Evolutionary conservation across 1,140 invertebrate species (phyloP).

Genomic region (Saccostrea echinata): DNA sequence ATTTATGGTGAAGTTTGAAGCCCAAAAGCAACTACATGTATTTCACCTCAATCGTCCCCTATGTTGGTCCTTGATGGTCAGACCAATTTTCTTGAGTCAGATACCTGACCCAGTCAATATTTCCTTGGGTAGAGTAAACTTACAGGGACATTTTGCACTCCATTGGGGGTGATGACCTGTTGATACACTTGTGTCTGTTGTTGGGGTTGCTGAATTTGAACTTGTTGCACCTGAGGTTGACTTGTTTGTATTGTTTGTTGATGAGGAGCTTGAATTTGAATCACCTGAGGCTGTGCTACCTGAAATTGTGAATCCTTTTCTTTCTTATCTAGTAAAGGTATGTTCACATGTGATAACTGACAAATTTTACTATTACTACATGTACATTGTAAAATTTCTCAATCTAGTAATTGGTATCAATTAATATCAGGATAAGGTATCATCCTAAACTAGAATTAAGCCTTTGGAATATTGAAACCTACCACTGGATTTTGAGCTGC

Average conservation of each 20-base stretch:
- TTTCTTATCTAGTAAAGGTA: no score
- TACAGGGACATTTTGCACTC: conserved; percentile 95
- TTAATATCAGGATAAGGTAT: background rate
- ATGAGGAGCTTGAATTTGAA: conserved; percentile 77
- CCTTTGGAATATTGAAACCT: background rate
- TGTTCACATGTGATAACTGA: no score
- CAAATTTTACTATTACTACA: no score
- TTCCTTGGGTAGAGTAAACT: conserved; percentile 62
- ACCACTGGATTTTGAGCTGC: conserved; percentile 43
- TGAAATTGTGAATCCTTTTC: background rate
- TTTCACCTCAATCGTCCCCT: no score
- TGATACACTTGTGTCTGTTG: conserved; percentile 88
- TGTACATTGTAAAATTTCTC: no score
- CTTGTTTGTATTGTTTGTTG: conserved; percentile 75
- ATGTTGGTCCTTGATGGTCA: no score
- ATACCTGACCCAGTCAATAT: background rate
- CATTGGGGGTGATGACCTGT: conserved; percentile 91
- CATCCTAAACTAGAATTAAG: background rate
- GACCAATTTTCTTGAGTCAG: background rate
- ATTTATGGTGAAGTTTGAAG: no score
- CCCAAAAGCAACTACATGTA: no score
- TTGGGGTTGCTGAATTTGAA: conserved; percentile 76
- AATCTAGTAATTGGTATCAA: no score
- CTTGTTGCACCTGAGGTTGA: conserved; percentile 82
- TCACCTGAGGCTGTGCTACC: conserved; percentile 82